phyloP scores from a whole-genome alignment of 2,888 invertebrate species.

The Pilophorus perplexus region DNA sequence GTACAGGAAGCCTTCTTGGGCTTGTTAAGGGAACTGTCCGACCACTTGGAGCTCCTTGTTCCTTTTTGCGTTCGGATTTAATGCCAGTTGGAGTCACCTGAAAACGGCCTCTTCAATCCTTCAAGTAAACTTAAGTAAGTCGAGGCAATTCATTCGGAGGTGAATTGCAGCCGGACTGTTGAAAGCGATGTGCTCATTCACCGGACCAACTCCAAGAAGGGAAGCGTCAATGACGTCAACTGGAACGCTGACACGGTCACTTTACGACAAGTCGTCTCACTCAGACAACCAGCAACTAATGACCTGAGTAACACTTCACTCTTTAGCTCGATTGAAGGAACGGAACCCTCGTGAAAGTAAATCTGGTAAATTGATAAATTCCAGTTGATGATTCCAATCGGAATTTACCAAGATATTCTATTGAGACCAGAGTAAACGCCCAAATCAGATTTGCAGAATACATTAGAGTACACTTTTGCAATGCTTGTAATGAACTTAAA shows the following conservation, averaged over 20 bases:
- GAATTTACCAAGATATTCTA: too few species aligned
- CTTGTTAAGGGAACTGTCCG: constrained; percentile 28
- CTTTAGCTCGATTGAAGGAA: too few species aligned
- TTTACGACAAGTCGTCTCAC: too few species aligned
- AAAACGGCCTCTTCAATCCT: background rate
- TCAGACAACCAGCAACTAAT: too few species aligned
- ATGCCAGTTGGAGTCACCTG: background rate
- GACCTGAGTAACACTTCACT: too few species aligned
- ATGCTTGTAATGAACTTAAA: too few species aligned
- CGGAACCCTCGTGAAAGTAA: too few species aligned
- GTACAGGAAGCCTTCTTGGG: constrained; percentile 23
- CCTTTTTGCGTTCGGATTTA: constrained; percentile 20
- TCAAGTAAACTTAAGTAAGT: constrained; percentile 10
- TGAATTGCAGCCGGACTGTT: background rate
- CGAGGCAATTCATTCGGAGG: constrained; percentile 3
- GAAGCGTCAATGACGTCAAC: constrained; percentile 7
- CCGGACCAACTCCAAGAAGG: background rate
- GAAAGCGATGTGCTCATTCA: constrained; percentile 1
- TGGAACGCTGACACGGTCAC: background rate
- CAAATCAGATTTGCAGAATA: too few species aligned
- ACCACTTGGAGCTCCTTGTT: constrained; percentile 14
- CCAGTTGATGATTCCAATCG: too few species aligned
- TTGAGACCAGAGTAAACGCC: too few species aligned
- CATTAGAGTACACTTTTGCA: too few species aligned
- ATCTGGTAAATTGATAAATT: too few species aligned